phyloP scores from a whole-genome alignment of 1,140 invertebrate species.

The Danaus melanippus region DNA sequence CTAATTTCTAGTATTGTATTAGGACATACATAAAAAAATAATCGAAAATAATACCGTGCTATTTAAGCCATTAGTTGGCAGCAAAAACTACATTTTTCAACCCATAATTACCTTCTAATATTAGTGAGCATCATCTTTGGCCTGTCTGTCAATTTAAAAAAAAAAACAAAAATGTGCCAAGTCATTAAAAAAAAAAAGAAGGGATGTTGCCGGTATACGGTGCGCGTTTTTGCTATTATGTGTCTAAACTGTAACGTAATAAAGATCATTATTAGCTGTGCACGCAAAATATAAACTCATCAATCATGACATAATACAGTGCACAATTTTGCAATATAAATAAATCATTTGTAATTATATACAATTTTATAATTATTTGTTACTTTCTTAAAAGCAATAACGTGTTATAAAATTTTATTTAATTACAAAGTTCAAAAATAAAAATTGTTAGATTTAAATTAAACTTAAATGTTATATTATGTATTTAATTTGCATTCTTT shows the following conservation, averaged over 20 bases:
- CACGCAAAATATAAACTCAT: constrained; percentile 10
- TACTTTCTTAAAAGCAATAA: too few species aligned
- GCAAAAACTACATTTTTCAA: constrained; percentile 31
- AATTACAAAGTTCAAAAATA: too few species aligned
- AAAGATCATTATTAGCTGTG: not conserved
- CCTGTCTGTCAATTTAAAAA: constrained; percentile 17
- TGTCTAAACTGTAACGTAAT: not conserved
- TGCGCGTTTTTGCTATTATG: too few species aligned
- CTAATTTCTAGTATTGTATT: too few species aligned
- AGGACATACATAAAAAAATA: constrained; percentile 10
- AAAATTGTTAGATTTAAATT: too few species aligned
- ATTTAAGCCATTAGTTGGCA: constrained; percentile 24
- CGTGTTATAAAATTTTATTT: too few species aligned
- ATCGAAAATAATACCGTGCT: constrained; percentile 17
- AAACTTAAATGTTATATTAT: too few species aligned
- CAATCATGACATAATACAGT: constrained; percentile 7
- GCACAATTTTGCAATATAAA: constrained; percentile 9
- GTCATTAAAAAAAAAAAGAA: constrained; percentile 30
- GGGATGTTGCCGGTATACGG: not conserved
- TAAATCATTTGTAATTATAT: constrained; percentile 12
- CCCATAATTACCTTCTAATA: constrained; percentile 38
- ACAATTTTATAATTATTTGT: constrained; percentile 2
- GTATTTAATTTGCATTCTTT: too few species aligned
- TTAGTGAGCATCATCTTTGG: constrained; percentile 30
- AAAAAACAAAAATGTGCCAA: constrained; percentile 30